These are phyloP conservation scores for Turritopsis dohrnii DNA, from an alignment of 30 jellyfish, hydroid and myxozoan genomes.

Conservation along the genomic window DNA sequence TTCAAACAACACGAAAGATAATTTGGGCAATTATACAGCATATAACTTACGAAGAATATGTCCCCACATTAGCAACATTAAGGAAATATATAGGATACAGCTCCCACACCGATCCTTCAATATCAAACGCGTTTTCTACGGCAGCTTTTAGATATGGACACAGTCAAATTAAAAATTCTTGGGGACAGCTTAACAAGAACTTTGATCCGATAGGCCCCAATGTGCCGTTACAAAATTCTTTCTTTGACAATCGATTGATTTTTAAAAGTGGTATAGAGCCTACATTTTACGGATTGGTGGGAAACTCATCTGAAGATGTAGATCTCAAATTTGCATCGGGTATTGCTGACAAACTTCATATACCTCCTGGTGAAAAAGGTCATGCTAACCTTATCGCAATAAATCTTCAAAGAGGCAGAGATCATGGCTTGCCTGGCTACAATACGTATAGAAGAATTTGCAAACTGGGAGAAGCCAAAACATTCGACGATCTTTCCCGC, in stretches of 20 bases:
- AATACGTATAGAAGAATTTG: conserved; percentile 19
- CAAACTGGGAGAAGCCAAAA: not conserved
- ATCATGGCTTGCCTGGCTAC: conserved; percentile 52
- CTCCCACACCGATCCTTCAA: conserved; percentile 15
- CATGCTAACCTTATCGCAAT: conserved; percentile 29
- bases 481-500: not conserved
- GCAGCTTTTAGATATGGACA: conserved; percentile 56
- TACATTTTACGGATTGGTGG: conserved; percentile 25
- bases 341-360: conserved; percentile 1
- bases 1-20: conserved; percentile 40
- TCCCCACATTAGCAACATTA: conserved; percentile 1
- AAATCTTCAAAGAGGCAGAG: conserved; percentile 56
- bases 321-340: conserved; percentile 22
- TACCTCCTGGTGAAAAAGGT: conserved; percentile 20
- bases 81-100: conserved; percentile 27
- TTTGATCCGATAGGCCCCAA: not conserved
- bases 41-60: conserved; percentile 31
- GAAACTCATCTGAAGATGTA: conserved; percentile 29
- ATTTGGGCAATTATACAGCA: conserved; percentile 40
- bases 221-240: conserved; percentile 8
- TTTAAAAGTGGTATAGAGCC: conserved; percentile 30
- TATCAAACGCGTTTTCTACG: conserved; percentile 24
- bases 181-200: conserved; percentile 21
- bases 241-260: not conserved
- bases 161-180: conserved; percentile 29